Percentiles rank a stretch among this genome's conserved stretches.
These are phyloP conservation scores for Anarrhichthys ocellatus DNA, from an alignment of 2,113 vertebrate species.

Conservation along the genomic window DNA sequence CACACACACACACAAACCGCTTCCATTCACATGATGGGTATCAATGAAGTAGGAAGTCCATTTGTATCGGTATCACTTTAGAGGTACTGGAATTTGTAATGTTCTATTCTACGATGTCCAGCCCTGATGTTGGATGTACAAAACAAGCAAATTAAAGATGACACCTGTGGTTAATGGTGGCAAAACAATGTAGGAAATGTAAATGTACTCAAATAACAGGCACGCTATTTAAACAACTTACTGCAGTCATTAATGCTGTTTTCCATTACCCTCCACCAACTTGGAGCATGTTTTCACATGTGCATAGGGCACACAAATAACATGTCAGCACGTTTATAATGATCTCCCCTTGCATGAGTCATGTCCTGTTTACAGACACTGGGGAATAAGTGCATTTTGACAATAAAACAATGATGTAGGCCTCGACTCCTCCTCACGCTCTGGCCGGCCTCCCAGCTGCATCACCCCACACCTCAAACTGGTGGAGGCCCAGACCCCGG, in stretches of 20 bases:
- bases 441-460: slow-evolving; percentile 3
- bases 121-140: background rate
- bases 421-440: background rate
- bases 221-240: slow-evolving; percentile 16
- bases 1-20: too few species aligned
- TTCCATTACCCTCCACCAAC: slow-evolving; percentile 18
- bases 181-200: background rate
- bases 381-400: slow-evolving; percentile 30
- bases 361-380: slow-evolving; percentile 36
- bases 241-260: slow-evolving; percentile 16
- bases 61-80: background rate
- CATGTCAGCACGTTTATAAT: slow-evolving; percentile 27
- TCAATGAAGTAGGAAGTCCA: background rate
- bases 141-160: background rate
- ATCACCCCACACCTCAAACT: slow-evolving; percentile 12
- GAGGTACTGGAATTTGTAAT: background rate
- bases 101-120: background rate
- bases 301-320: background rate
- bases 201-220: slow-evolving; percentile 22
- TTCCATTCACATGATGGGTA: too few species aligned
- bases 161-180: background rate
- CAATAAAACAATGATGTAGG: slow-evolving; percentile 38
- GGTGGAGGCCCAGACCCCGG: background rate
- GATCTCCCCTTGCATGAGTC: slow-evolving; percentile 13
- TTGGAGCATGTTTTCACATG: slow-evolving; percentile 42